Percentiles rank a stretch among this genome's conserved stretches.
These are phyloP conservation scores for Tachysurus vachellii DNA, from an alignment of 2,113 vertebrate genomes.

Conservation along the genomic window DNA sequence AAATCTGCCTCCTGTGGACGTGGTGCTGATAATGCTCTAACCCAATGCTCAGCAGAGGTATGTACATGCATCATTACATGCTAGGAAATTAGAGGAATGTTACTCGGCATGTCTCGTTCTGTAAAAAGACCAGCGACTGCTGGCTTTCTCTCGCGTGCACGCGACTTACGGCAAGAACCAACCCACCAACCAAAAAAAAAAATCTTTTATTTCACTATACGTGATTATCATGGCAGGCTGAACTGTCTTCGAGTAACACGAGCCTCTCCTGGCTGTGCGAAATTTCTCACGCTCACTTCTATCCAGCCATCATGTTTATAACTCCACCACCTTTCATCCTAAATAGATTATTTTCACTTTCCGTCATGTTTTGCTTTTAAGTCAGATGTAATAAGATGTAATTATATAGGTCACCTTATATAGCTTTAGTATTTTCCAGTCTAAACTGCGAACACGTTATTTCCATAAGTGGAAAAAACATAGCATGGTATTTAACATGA, in stretches of 20 bases:
- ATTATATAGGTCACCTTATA: slow-evolving; percentile 27
- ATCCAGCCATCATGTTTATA: slow-evolving; percentile 39
- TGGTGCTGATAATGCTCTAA: slow-evolving; percentile 60
- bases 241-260: background rate
- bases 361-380: slow-evolving; percentile 41
- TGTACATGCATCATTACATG: slow-evolving; percentile 42
- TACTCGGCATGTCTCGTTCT: background rate
- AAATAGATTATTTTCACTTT: slow-evolving; percentile 42
- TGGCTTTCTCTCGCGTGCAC: slow-evolving; percentile 9
- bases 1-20: slow-evolving; percentile 55
- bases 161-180: slow-evolving; percentile 1
- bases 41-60: slow-evolving; percentile 61
- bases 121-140: background rate
- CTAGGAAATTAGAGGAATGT: slow-evolving; percentile 14
- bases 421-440: slow-evolving; percentile 11
- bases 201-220: background rate
- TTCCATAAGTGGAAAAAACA: background rate
- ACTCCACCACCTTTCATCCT: slow-evolving; percentile 42
- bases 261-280: slow-evolving; percentile 16
- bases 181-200: slow-evolving; percentile 1
- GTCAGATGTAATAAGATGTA: slow-evolving; percentile 27
- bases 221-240: background rate
- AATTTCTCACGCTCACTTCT: slow-evolving; percentile 40
- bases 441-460: background rate
- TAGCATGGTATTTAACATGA: background rate